Base-by-base conservation (phyloP, 2,113 vertebrate species). In the Mugil cephalus region DNA sequence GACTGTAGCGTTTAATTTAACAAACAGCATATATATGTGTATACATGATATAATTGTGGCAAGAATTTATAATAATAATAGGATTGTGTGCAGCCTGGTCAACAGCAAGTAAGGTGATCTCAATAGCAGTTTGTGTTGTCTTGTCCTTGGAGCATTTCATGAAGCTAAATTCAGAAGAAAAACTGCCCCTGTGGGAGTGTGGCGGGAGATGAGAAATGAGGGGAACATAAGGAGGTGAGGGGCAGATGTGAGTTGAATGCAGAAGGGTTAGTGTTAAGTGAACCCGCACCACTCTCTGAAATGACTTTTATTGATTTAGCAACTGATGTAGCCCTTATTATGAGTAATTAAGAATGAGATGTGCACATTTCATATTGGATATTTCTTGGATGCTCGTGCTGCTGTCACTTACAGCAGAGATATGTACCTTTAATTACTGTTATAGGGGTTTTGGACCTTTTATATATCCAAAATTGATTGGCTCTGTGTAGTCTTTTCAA, bases 291-390 rank as follows among this genome's bases (percentile, higher is more conserved):
- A 43, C 34, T 63, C 38, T 69, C 39, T 65, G 12, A 52, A 67
- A 71, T 42, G 17, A 45, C 19, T 86, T 90, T 74, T 79, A 74
- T 84, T 77, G 35, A 82, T 85, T 79, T 64, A 53, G 51, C 18
- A 51, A 52, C 39, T 79, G 19, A 43, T 76, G 39, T 14, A 54
- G 55, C 21, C 35, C 64, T 50, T 60, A 58, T 74, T 64, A 43
- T 8, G 14, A 30, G 24, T 30, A 30, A 46, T 39, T 55, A 1
- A 43, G 10, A 52, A 62, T n/a, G 14, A 58, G 12, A 7, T 35
- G 2, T 21, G 2, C 1, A 14, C 45, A 47, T 8, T 24, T 13
- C 36, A 17, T 74, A 6, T 24, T 40, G 69, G 6, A 40, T 11
- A 14, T 46, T 43, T 64, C 24, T 3, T 71, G 17, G 6, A 47